Conservation (phyloP, 2,113 vertebrate genomes). For the Microcebus tavaratra region DNA sequence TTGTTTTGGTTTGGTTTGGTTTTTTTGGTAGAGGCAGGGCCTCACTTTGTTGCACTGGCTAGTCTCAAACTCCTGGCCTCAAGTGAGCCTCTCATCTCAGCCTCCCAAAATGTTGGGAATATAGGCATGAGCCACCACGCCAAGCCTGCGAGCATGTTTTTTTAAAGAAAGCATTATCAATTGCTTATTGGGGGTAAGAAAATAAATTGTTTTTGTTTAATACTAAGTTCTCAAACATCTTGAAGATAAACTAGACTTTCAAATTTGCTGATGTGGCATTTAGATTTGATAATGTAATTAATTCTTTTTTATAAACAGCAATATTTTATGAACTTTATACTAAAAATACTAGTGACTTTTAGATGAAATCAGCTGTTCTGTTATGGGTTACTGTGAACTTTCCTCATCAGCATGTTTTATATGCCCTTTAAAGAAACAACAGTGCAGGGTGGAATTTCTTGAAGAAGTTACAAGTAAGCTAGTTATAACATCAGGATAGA, state of each 20-base stretch:
- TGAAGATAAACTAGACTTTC: background rate
- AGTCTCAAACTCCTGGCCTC: too few species aligned
- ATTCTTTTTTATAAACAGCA: background rate
- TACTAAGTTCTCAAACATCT: background rate
- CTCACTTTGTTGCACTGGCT: too few species aligned
- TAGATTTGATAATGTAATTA: background rate
- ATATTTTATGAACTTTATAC: background rate
- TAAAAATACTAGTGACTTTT: background rate
- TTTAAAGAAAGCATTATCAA: background rate
- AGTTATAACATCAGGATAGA: background rate
- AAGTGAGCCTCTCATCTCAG: too few species aligned
- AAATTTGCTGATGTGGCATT: background rate
- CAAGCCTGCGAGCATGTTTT: background rate
- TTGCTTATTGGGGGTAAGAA: background rate
- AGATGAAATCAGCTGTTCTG: background rate
- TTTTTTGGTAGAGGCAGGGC: too few species aligned
- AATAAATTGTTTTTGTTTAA: background rate
- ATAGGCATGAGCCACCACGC: too few species aligned
- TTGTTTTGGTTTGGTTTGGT: too few species aligned
- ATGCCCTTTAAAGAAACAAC: constrained; percentile 18
- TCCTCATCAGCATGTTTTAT: background rate
- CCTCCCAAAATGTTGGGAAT: too few species aligned
- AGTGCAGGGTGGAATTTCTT: background rate
- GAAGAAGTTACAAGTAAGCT: background rate
- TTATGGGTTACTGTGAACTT: background rate